Base-by-base conservation (phyloP, 2,113 vertebrate species). In the Jacana jacana region DNA sequence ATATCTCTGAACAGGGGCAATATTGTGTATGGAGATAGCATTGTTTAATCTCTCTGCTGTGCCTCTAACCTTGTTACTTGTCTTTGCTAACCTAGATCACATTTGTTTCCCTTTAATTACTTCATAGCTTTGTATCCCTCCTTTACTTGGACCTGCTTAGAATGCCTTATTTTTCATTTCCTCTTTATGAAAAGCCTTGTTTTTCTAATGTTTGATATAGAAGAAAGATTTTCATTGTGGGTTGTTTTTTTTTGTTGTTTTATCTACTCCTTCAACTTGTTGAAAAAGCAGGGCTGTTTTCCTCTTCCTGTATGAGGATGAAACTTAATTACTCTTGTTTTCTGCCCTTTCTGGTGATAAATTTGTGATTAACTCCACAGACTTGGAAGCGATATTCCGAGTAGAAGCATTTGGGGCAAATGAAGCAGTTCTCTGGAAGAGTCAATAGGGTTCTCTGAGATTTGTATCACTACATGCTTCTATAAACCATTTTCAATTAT, bases 1-100 rank as follows among this genome's bases (percentile, higher is more conserved):
- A 10, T 33, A 61, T 46, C 24, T 2, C 1, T 30, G 25, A 46
- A 51, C 7, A 55, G 30, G 72, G 6, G 6, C 3, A 44, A 39
- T 24, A 58, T 6, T 61, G 6, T 51, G 17, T 14, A n/a, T 0
- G 0, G 6, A 22, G 33, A 13, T 6, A 70, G 3, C 9, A 49
- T 68, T 63, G 80, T 63, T 49, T 20, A 42, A 11, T 51, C 28
- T 51, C 44, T 61, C 15, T 82, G 75, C 28, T 55, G 13, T 51
- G 25, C 20, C 17, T 80, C 63, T 72, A 27, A 30, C 7, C 35
- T 51, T 76, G 8, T 31, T 71, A 8, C 48, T 75, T 58, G 16
- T 30, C 37, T 80, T 84, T 40, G 51, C 8, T 46, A 49, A 37
- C 10, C 3, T 54, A 49, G 12, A 69, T 44, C 4, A 63, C 8